Evolutionary conservation across 2,113 vertebrate genomes (phyloP), one percentile per base, ranked within the genome.

Genomic region (Crotalus horridus): DNA sequence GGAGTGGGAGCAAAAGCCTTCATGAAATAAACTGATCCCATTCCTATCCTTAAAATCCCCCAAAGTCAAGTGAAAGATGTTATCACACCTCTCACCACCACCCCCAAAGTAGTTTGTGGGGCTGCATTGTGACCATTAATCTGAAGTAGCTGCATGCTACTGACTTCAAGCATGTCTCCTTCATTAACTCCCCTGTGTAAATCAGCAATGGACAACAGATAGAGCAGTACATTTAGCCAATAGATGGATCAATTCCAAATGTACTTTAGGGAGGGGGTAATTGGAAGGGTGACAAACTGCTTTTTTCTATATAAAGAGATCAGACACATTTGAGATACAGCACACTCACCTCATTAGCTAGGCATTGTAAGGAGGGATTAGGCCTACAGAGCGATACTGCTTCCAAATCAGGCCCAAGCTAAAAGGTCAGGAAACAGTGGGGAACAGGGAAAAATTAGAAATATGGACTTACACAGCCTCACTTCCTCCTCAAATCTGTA

Each of bases 381-480:
- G 99, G 98, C 21, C 99, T 98, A 6, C 98, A 99, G 58, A 99
- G 97, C 92, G 98, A 94, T 53, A 98, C 98, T 59, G 98, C 97
- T 26, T 98, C 97, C 56, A 97, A 96, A 48, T 98, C 98, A 0
- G 98, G 98, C 7, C 99, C 98, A 89, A 99, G 97, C 92, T 97
- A 98, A 94, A 99, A 98, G 29, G 98, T 98, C 64, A 99, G 97
- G 9, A 99, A 98, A 29, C 98, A 97, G 89, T 98, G 98, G 2
- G 99, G 98, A 48, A 99, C 5, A 20, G 0, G 24, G 20, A 4
- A 58, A 21, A 53, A 64, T n/a, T 1, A 48, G 24, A 81, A 91
- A 87, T 23, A 39, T 1, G 6, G 7, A 43, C 20, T 5, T 24
- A 29, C 10, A 53, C 10, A 24, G 48, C 46, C 46, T 48, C 61